Evolutionary conservation across 2,797 vertebrate genomes (phyloP), one percentile per base, ranked within the genome.

Genomic region (Alexandromys oeconomus): DNA sequence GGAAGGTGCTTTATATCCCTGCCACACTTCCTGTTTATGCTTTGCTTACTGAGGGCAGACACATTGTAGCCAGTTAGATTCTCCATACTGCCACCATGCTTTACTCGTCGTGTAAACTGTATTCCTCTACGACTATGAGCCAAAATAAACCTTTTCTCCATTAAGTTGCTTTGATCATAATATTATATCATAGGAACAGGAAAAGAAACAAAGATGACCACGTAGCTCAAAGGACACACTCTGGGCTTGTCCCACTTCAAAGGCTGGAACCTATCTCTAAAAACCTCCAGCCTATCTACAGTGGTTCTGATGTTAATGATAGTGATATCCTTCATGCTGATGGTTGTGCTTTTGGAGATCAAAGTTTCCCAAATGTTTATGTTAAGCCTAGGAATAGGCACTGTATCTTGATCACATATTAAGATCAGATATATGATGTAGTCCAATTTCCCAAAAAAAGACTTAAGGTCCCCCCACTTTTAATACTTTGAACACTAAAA

Each of bases 381-480:
- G 69, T 89, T 85, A 29, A 79, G 54, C 54, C 21, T 21, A 34
- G 27, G 8, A 54, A 8, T 46, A 4, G 59, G 9, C 46, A 82
- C 4, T 46, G 21, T 78, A 67, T 21, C 48, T 51, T 57, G 79
- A 85, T n/a, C 23, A 25, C 65, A 48, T 77, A 57, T 27, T 94
- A 48, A 81, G 46, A 87, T 92, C 93, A 71, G 65, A 54, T 69
- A 51, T 1, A 93, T 65, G 37, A n/a, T 29, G 59, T 13, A 74
- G 31, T 82, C 61, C 48, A 89, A 7, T 65, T 86, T 82, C 87
- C 48, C 11, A 89, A 94, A 67, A 92, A 95, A 40, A 48, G 74
- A 86, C 40, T 59, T 59, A 77, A 67, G 10, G 43, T 34, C 40
- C 29, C 19, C 59, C 29, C 13, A 2, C 51, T 25, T 94, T 80